These are phyloP conservation scores for Trissolcus japonicus DNA, from an alignment of 2,888 invertebrate species.

Conservation along the genomic window DNA sequence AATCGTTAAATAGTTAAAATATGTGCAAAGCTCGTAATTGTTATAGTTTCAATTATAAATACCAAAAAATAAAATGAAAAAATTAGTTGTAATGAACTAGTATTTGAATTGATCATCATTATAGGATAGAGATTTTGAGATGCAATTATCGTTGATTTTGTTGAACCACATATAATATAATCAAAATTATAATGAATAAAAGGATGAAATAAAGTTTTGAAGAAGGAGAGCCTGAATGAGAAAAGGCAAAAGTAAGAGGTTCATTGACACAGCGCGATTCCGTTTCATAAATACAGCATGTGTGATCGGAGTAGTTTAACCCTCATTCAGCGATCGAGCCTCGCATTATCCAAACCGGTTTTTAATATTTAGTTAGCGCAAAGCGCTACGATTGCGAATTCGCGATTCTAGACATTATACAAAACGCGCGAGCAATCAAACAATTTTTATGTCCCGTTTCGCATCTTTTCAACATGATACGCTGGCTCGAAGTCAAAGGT, in stretches of 20 bases:
- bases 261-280: conserved; percentile 53
- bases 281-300: conserved; percentile 56
- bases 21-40: no score
- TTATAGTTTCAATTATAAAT: no score
- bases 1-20: no score
- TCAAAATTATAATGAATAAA: conserved; percentile 22
- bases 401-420: conserved; percentile 59
- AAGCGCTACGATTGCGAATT: conserved; percentile 57
- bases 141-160: no score
- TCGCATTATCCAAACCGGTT: conserved; percentile 58
- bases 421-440: conserved; percentile 48
- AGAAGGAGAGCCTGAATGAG: conserved; percentile 16
- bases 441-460: conserved; percentile 51
- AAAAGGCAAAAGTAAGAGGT: conserved; percentile 48
- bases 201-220: conserved; percentile 30
- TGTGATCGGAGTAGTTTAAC: conserved; percentile 58
- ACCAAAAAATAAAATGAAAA: no score
- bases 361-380: conserved; percentile 60
- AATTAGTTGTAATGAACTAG: no score
- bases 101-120: no score
- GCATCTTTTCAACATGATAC: conserved; percentile 17
- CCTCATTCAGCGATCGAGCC: conserved; percentile 57
- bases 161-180: conserved; percentile 15
- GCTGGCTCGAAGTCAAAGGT: conserved; percentile 27
- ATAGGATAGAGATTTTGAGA: no score